Evolutionary conservation across 1,140 invertebrate genomes (phyloP).

Genomic region (Octopus sinensis): DNA sequence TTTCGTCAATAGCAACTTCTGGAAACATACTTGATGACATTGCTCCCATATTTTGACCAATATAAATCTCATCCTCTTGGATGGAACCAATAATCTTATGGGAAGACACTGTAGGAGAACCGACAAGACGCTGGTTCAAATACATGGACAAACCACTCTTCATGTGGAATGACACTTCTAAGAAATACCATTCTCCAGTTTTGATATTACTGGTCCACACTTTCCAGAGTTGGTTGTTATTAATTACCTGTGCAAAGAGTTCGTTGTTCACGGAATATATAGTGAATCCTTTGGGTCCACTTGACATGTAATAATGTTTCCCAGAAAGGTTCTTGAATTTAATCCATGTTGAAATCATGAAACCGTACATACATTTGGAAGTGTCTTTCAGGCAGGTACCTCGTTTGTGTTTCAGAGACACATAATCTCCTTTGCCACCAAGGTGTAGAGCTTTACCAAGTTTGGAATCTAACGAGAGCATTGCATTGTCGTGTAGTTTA

Average conservation of each 20-base stretch:
- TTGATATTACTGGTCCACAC: conserved; percentile 30
- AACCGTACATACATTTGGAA: conserved; percentile 43
- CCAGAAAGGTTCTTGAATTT: conserved; percentile 35
- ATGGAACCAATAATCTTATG: background rate
- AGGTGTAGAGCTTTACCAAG: conserved; percentile 35
- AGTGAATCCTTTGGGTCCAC: conserved; percentile 34
- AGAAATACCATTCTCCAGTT: conserved; percentile 48
- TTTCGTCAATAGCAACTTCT: conserved; percentile 42
- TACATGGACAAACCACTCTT: conserved; percentile 42
- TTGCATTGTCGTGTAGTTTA: conserved; percentile 31
- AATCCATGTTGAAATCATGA: conserved; percentile 49
- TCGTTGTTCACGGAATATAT: conserved; percentile 36
- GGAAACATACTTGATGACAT: conserved; percentile 33
- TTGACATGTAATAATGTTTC: conserved; percentile 30
- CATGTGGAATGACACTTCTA: conserved; percentile 49
- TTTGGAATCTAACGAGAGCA: conserved; percentile 20
- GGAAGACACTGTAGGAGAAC: conserved; percentile 22
- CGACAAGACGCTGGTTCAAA: conserved; percentile 36
- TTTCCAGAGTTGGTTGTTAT: conserved; percentile 33
- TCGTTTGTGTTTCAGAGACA: conserved; percentile 39
- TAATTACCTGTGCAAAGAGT: conserved; percentile 37
- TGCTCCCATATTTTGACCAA: conserved; percentile 41
- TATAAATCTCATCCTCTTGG: conserved; percentile 35
- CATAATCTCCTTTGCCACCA: conserved; percentile 38
- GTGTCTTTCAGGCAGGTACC: conserved; percentile 47